Conservation (phyloP, 2,113 vertebrate species). For the Poicephalus meyeri region DNA sequence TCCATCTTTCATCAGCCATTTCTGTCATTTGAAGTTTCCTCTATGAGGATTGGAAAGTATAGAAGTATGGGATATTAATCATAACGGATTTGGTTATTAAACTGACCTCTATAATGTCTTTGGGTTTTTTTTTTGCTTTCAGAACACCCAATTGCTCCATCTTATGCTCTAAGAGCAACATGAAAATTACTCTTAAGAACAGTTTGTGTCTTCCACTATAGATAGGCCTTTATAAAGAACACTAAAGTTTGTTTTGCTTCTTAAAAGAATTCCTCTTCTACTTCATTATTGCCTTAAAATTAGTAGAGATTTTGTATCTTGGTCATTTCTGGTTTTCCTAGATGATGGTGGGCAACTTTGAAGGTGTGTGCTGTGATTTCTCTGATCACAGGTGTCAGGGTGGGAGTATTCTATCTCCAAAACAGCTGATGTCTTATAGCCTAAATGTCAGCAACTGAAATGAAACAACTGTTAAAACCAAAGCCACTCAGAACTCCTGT, state of each 20-base stretch:
- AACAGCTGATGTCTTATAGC: not conserved
- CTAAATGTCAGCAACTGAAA: not conserved
- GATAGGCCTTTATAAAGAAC: not conserved
- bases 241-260: not conserved
- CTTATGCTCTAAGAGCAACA: not conserved
- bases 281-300: not conserved
- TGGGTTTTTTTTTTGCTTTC: not conserved
- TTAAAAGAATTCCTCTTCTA: not conserved
- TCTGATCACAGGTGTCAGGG: not conserved
- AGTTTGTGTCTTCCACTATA: not conserved
- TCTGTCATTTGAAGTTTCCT: constrained; percentile 25
- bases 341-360: not conserved
- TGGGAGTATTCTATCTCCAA: not conserved
- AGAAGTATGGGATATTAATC: constrained; percentile 18
- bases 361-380: not conserved
- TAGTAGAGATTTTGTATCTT: not conserved
- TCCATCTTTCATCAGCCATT: constrained; percentile 34
- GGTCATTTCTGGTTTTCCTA: not conserved
- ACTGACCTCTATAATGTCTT: constrained; percentile 9
- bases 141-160: not conserved
- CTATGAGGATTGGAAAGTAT: not conserved
- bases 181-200: not conserved
- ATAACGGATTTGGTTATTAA: not conserved
- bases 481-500: not conserved
- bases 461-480: not conserved